phyloP scores from a whole-genome alignment of 2,113 vertebrate species.

The Ivindomyrus marchei region DNA sequence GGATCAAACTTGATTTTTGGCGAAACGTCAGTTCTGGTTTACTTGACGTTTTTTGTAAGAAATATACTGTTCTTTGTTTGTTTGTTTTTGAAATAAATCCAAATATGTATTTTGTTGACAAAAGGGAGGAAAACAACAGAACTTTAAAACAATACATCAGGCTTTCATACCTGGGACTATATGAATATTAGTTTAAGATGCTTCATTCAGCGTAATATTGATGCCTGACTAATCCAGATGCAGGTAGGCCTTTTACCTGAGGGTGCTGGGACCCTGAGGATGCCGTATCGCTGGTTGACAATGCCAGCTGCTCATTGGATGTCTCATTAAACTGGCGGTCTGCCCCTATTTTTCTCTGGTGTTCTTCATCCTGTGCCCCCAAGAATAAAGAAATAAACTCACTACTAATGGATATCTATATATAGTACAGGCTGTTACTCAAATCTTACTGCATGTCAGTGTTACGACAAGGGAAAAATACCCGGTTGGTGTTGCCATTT shows the following conservation, averaged over 20 bases:
- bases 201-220: not conserved
- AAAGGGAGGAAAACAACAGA: not conserved
- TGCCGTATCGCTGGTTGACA: not conserved
- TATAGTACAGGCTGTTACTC: not conserved
- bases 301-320: constrained; percentile 21
- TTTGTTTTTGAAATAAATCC: not conserved
- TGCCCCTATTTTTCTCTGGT: constrained; percentile 9
- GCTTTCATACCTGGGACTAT: not conserved
- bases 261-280: constrained; percentile 35
- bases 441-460: not conserved
- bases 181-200: not conserved
- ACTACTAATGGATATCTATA: not conserved
- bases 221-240: not conserved
- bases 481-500: constrained; percentile 14
- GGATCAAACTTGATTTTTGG: not conserved
- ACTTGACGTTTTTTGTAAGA: not conserved
- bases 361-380: constrained; percentile 22
- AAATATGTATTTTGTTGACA: not conserved
- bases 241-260: constrained; percentile 28
- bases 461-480: constrained; percentile 10
- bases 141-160: not conserved
- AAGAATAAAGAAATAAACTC: constrained; percentile 2
- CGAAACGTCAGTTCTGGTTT: not conserved
- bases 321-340: constrained; percentile 17
- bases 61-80: not conserved